A percentile compares a stretch with the other conserved stretches of the same genome.
These are phyloP conservation scores for Cebidichthys violaceus DNA, from an alignment of 2,113 vertebrate species.

Conservation along the genomic window DNA sequence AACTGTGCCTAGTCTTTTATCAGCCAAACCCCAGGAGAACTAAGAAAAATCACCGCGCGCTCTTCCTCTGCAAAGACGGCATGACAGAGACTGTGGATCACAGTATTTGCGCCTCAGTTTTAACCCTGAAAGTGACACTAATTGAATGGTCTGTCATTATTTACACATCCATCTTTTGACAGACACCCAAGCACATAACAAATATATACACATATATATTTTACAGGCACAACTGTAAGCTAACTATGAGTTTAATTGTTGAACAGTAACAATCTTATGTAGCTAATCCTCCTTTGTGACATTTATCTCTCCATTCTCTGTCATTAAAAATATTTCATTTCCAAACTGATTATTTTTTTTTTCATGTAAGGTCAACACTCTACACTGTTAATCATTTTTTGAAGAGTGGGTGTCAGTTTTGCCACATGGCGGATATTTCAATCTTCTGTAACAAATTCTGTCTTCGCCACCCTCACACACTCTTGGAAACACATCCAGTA, in stretches of 20 bases:
- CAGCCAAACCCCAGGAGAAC: constrained; percentile 34
- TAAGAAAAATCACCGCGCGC: constrained; percentile 26
- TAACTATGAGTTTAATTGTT: background rate
- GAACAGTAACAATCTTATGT: background rate
- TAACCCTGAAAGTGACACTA: background rate
- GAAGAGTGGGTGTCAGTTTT: constrained; percentile 6
- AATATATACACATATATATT: background rate
- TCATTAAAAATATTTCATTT: constrained; percentile 4
- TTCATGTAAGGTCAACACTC: background rate
- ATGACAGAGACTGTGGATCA: background rate
- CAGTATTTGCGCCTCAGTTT: background rate
- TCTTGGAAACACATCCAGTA: background rate
- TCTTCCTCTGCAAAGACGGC: constrained; percentile 6
- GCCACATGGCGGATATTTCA: background rate
- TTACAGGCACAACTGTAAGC: background rate
- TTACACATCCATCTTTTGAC: constrained; percentile 5
- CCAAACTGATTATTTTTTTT: background rate
- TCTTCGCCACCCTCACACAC: constrained; percentile 8
- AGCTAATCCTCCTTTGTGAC: background rate
- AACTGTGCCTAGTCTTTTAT: constrained; percentile 46
- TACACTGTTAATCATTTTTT: background rate
- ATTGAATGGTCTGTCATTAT: background rate
- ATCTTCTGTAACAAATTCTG: constrained; percentile 10
- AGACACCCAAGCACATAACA: background rate
- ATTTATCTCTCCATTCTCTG: background rate